Conservation (phyloP, 2,113 vertebrate species). For the Platanista minor region DNA sequence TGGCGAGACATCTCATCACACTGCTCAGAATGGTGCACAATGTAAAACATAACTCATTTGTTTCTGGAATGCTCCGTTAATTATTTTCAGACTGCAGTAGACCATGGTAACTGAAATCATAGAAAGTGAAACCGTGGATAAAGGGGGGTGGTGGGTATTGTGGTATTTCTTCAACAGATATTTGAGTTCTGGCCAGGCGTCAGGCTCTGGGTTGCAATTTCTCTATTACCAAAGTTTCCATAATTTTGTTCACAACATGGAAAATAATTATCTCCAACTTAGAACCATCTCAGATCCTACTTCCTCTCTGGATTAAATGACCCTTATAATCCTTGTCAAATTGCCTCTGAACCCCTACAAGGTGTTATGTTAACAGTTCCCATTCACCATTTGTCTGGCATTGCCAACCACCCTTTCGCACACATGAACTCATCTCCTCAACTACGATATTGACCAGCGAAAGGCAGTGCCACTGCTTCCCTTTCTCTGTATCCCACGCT, state of each 20-base stretch:
- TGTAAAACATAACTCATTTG: neutral
- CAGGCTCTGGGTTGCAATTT: neutral
- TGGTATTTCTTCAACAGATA: neutral
- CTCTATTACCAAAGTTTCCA: neutral
- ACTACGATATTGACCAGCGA: neutral
- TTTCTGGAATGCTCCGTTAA: neutral
- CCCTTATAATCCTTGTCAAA: neutral
- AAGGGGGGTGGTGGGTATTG: neutral
- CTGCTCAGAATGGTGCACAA: neutral
- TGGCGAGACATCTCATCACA: no score
- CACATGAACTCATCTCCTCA: neutral
- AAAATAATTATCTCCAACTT: neutral
- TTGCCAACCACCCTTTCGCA: neutral
- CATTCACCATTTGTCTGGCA: neutral
- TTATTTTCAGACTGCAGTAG: neutral
- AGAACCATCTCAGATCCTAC: neutral
- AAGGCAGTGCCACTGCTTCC: neutral
- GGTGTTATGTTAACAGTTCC: neutral
- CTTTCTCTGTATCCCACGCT: neutral
- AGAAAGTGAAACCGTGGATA: neutral
- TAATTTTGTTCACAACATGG: neutral
- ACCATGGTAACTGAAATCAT: neutral
- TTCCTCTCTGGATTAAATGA: neutral
- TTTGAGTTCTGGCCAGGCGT: neutral
- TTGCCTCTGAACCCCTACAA: neutral